Evolutionary conservation across 2,113 vertebrate genomes (phyloP).

Genomic region (Rhabdornis inornatus): DNA sequence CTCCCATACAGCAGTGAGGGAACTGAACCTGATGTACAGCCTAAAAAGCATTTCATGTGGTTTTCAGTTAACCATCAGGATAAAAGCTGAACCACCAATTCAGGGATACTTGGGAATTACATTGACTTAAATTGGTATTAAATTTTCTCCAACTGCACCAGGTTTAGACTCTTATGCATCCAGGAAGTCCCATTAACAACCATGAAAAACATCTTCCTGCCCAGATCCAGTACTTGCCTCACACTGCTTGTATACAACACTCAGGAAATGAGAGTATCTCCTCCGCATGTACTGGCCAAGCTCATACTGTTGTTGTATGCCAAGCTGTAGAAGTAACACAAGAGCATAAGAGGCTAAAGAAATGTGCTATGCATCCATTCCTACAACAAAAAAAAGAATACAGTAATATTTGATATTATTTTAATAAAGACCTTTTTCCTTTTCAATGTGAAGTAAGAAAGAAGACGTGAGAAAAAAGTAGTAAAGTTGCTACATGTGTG

Average conservation of each 20-base stretch:
- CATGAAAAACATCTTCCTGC: not conserved
- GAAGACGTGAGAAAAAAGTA: not conserved
- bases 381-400: not conserved
- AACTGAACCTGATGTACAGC: not conserved
- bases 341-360: not conserved
- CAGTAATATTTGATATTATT: not conserved
- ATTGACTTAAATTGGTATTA: not conserved
- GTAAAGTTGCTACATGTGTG: not conserved
- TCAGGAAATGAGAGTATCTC: constrained; percentile 77
- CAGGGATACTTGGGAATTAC: not conserved
- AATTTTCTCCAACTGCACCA: not conserved
- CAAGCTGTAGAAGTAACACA: constrained; percentile 71
- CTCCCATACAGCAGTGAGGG: not conserved
- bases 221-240: constrained; percentile 69
- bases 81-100: not conserved
- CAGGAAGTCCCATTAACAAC: not conserved
- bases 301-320: constrained; percentile 80
- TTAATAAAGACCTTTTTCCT: not conserved
- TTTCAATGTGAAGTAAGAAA: not conserved
- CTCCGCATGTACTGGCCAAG: constrained; percentile 76
- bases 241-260: constrained; percentile 64
- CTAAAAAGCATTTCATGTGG: not conserved
- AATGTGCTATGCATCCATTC: not conserved
- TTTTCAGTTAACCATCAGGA: not conserved
- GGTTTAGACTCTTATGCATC: not conserved